A percentile compares a stretch with the other conserved stretches of the same genome.
phyloP scores from a whole-genome alignment of 2,888 invertebrate species.

The Drosophila maculinotata region DNA sequence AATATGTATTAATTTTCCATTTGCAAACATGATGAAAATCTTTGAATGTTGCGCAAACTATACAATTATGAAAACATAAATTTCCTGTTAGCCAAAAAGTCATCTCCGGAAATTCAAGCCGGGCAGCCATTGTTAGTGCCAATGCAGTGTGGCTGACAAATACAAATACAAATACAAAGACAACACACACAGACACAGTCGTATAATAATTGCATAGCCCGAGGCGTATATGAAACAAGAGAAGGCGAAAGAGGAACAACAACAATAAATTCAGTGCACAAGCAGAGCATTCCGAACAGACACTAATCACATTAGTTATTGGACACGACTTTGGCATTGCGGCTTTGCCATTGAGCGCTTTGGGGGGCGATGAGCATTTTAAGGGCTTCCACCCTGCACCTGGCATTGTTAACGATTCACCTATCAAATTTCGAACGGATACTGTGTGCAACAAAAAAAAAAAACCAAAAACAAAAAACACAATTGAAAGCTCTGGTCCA shows the following conservation, averaged over 20 bases:
- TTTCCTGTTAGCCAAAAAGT: background rate
- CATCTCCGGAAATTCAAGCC: constrained; percentile 1
- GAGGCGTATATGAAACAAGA: background rate
- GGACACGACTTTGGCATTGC: constrained; percentile 18
- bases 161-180: background rate
- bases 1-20: too few species aligned
- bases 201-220: background rate
- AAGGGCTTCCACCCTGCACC: background rate
- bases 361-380: background rate
- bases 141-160: constrained; percentile 1
- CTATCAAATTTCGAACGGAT: background rate
- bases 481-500: too few species aligned
- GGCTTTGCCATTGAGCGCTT: constrained; percentile 3
- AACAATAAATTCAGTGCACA: constrained; percentile 2
- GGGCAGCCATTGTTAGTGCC: background rate
- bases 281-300: constrained; percentile 1
- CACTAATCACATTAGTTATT: constrained; percentile 40
- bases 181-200: background rate
- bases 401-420: constrained; percentile 4
- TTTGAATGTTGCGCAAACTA: too few species aligned
- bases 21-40: too few species aligned
- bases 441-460: background rate
- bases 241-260: background rate
- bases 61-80: background rate
- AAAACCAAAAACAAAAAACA: background rate